A percentile compares a stretch with the other conserved stretches of the same genome.
Evolutionary conservation across 2,888 invertebrate genomes (phyloP).

Genomic region (Andrena bicolor): DNA sequence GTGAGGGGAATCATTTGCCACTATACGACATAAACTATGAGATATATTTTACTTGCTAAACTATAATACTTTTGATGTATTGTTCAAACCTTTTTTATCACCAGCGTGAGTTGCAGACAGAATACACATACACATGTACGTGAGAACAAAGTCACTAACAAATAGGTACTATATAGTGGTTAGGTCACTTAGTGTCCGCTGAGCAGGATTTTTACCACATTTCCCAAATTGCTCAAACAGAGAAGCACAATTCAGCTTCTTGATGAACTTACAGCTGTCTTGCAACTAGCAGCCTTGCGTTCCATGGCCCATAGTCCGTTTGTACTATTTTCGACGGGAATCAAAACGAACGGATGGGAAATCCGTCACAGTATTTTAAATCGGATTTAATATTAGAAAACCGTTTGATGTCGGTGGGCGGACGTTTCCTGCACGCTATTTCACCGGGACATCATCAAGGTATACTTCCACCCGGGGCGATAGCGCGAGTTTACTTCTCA

Average conservation of each 20-base stretch:
- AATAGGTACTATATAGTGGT: too few species aligned
- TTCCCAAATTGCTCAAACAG: background rate
- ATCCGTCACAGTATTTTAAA: constrained; percentile 2
- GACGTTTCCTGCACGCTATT: constrained; percentile 37
- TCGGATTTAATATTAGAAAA: constrained; percentile 38
- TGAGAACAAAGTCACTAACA: too few species aligned
- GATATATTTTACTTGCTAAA: too few species aligned
- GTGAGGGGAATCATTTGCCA: too few species aligned
- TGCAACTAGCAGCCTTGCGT: background rate
- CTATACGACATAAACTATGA: too few species aligned
- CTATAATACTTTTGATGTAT: too few species aligned
- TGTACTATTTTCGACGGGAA: background rate
- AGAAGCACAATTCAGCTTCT: background rate
- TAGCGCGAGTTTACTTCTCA: constrained; percentile 52
- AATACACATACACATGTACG: too few species aligned
- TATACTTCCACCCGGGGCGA: constrained; percentile 40
- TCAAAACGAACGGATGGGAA: background rate
- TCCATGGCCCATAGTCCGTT: background rate
- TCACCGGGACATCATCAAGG: constrained; percentile 48
- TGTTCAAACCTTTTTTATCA: too few species aligned
- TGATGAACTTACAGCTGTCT: background rate
- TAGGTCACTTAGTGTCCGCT: too few species aligned
- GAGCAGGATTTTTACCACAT: background rate
- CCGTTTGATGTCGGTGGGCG: constrained; percentile 33
- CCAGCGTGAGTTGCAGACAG: too few species aligned